Evolutionary conservation across 1,140 invertebrate genomes (phyloP), one percentile per base, ranked within the genome.

Genomic region (Metopolophium dirhodum): DNA sequence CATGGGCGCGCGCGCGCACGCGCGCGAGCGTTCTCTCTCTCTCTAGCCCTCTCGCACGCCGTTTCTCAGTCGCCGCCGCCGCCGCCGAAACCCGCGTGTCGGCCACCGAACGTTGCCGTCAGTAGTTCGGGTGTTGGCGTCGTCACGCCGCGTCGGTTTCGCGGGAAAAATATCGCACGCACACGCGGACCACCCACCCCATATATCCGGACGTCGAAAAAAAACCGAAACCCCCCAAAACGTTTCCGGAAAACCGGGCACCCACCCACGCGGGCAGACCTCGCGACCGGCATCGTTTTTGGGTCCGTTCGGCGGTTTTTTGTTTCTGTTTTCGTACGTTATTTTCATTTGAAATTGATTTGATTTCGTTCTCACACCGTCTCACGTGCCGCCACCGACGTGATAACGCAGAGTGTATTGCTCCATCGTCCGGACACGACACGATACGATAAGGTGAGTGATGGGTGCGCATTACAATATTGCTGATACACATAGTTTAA

Each of bases 81-180:
- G 30, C 26, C 49, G n/a, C n/a, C 49, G 87, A 54, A 89, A 54
- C 41, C 90, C 90, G 68, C 90, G 61, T 91, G 90, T 37, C 45
- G 57, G 45, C 45, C 57, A 45, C 90, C 54, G 54, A 30, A 82
- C 90, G 57, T 90, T 30, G 41, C 45, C 90, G 90, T 77, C 61
- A 77, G 57, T 68, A 91, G 90, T 91, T 77, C 68, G 90, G 68
- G 90, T 91, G 57, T 82, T 49, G 49, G 54, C 90, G 90, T 91
- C 68, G 61, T 26, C 41, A 45, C 61, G 45, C 90, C 37, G 26
- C 45, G 90, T 45, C 90, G 90, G 61, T 91, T 18, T 49, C 61
- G 90, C 37, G 85, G 61, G 61, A 18, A 77, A 77, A 14, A n/a
- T 68, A n/a, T 77, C 61, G 61, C 61, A 77, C 30, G 61, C 61